Evolutionary conservation across 1,140 invertebrate genomes (phyloP), one percentile per base, ranked within the genome.

Genomic region (Adelges cooleyi): DNA sequence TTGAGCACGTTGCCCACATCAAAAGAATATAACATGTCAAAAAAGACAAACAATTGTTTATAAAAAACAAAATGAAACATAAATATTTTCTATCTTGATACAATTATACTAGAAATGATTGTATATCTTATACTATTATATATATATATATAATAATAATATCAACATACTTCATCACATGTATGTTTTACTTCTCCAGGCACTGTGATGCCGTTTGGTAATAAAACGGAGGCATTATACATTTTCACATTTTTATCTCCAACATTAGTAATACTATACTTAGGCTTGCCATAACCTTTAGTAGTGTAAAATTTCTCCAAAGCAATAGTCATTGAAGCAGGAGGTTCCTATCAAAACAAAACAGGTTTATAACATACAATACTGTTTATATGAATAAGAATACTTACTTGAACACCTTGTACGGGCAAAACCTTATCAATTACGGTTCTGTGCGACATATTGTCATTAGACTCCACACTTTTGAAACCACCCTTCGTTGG

Each of bases 151-250:
- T 42, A 42, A 44, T 48, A 20, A 25, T 5, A 23, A 42, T 25
- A 15, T 0, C 3, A 15, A 29, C 17, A 48, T 27, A 62, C 56
- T 13, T 62, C 56, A 29, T 8, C 33, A 48, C n/a, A 15, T 8
- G 56, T 46, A 46, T 27, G 17, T 62, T 18, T 48, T 62, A 25
- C 9, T 33, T 62, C 56, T 33, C 56, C 56, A 15, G 22, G 40
- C 33, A 62, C 20, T 29, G 56, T 62, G 9, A 46, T 13, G 18
- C 56, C 56, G 33, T 29, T 62, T 15, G 56, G 56, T 48, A 62
- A 48, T 46, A 62, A 27, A 3, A 62, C 1, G 29, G 42, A 40
- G 2, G 56, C 56, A 23, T 11, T 20, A 48, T 48, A 62, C 17
- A 33, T 15, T 33, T 62, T 62, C 11, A 29, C 10, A 15, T 33